phyloP scores from a whole-genome alignment of 2,888 invertebrate species.

The Ophraella communa region DNA sequence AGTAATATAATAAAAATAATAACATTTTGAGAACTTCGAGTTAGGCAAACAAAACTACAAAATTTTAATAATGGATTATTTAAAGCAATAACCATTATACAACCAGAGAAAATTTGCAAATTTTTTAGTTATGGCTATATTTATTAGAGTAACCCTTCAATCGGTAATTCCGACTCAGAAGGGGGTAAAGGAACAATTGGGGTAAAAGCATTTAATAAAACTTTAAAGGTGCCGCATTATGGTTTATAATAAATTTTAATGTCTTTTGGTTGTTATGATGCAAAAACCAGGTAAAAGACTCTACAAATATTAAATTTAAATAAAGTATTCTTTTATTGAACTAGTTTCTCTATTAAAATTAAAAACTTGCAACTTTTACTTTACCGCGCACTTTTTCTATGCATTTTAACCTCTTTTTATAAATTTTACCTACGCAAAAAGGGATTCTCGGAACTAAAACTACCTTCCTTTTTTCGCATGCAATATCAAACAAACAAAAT shows the following conservation, averaged over 20 bases:
- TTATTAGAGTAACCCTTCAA: constrained; percentile 2
- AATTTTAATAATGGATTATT: neutral
- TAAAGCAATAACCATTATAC: neutral
- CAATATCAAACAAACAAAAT: constrained; percentile 26
- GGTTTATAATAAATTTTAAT: neutral
- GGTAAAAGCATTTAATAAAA: neutral
- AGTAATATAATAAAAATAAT: too few relatives aligned
- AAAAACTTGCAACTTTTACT: too few relatives aligned
- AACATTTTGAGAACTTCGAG: neutral
- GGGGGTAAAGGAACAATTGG: neutral
- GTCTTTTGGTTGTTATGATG: too few relatives aligned
- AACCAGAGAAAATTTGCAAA: neutral
- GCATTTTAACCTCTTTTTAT: neutral
- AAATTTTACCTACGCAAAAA: constrained; percentile 20
- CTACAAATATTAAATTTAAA: too few relatives aligned
- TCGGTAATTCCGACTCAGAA: neutral
- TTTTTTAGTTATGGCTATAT: neutral
- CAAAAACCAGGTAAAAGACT: too few relatives aligned
- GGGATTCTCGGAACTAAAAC: constrained; percentile 18
- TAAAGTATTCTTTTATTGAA: too few relatives aligned
- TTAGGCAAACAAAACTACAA: neutral
- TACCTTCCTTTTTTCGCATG: constrained; percentile 28
- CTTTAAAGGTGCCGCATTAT: neutral
- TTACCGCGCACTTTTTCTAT: neutral
- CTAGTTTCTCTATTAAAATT: too few relatives aligned